Evolutionary conservation across 2,797 vertebrate genomes (phyloP).

Genomic region (Peromyscus melanophrys): DNA sequence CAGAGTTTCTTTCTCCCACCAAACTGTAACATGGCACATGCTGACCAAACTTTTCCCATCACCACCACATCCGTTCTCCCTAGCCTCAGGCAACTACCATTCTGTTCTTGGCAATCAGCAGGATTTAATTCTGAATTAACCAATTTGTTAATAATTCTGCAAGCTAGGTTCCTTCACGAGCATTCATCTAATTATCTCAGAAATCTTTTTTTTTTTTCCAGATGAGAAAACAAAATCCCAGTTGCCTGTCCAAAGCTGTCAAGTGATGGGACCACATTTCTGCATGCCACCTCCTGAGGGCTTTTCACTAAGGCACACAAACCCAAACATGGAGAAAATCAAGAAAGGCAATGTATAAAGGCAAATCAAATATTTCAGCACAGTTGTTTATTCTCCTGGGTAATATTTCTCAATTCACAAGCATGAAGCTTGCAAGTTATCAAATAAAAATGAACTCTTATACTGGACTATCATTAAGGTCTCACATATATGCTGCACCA

Average conservation of each 20-base stretch:
- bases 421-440: neutral
- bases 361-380: neutral
- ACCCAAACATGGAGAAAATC: neutral
- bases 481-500: neutral
- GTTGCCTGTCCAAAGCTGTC: neutral
- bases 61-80: neutral
- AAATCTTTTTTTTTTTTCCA: neutral
- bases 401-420: neutral
- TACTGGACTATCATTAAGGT: neutral
- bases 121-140: neutral
- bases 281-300: neutral
- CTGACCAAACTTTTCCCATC: neutral
- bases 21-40: neutral
- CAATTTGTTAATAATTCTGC: neutral
- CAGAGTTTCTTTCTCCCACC: too few species aligned
- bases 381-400: too few species aligned
- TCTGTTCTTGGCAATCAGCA: neutral
- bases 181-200: neutral
- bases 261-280: neutral
- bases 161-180: neutral
- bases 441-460: neutral
- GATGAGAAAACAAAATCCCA: neutral
- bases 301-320: neutral
- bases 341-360: neutral
- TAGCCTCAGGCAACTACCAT: neutral